phyloP scores from a whole-genome alignment of 2,113 vertebrate species.

The Callithrix jacchus region DNA sequence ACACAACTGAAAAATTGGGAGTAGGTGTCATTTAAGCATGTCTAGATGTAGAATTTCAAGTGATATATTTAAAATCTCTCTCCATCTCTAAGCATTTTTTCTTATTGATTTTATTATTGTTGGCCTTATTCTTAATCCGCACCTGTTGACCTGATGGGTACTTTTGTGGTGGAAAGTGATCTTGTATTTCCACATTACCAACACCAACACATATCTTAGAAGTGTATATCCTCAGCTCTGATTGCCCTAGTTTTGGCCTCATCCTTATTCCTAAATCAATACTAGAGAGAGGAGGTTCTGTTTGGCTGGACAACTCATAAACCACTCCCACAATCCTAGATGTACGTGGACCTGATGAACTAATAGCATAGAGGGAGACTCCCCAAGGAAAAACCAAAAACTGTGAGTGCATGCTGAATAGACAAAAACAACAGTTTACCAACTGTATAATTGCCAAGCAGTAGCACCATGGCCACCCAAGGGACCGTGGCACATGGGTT shows the following conservation, averaged over 20 bases:
- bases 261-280: not conserved
- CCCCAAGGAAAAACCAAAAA: not conserved
- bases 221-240: not conserved
- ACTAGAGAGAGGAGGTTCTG: not conserved
- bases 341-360: not conserved
- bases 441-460: not conserved
- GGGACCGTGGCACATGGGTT: not conserved
- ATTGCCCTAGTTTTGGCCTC: not conserved
- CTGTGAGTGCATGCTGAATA: not conserved
- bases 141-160: not conserved
- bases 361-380: not conserved
- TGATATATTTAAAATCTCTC: not conserved
- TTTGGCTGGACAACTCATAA: not conserved
- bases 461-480: not conserved
- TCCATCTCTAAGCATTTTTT: not conserved
- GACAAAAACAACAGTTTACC: not conserved
- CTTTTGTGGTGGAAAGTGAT: not conserved
- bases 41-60: not conserved
- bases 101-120: not conserved
- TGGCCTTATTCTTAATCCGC: not conserved
- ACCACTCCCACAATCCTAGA: not conserved
- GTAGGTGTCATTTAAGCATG: not conserved
- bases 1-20: not conserved
- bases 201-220: not conserved
- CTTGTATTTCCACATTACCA: not conserved